These are phyloP conservation scores for Adelphocoris suturalis DNA, from an alignment of 2,888 invertebrate genomes.

Conservation along the genomic window DNA sequence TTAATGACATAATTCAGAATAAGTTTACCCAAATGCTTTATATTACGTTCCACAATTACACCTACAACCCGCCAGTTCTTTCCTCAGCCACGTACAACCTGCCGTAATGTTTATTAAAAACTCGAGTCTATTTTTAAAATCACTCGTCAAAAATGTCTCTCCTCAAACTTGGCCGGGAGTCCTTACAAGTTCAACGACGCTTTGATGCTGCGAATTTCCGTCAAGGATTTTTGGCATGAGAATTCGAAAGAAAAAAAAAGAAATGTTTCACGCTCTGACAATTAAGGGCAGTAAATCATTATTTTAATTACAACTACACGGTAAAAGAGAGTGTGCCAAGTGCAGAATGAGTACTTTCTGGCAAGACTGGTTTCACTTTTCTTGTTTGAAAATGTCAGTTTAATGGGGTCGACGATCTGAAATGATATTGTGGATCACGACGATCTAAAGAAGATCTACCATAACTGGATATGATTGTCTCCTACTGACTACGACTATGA, in stretches of 20 bases:
- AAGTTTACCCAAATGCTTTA: too few species aligned
- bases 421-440: too few species aligned
- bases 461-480: too few species aligned
- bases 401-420: too few species aligned
- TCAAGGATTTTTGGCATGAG: conserved; percentile 27
- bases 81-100: background rate
- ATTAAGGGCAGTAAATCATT: conserved; percentile 32
- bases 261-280: conserved; percentile 21
- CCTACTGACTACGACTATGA: too few species aligned
- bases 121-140: background rate
- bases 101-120: conserved; percentile 26
- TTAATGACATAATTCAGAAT: too few species aligned
- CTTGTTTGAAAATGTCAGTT: background rate
- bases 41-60: too few species aligned
- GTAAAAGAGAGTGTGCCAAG: background rate
- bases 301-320: conserved; percentile 6
- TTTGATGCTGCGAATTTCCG: background rate
- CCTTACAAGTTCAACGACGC: conserved; percentile 42
- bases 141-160: conserved; percentile 8
- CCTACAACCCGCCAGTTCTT: background rate
- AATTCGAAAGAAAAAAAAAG: background rate
- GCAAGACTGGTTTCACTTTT: background rate
- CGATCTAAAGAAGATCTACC: too few species aligned
- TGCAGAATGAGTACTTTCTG: background rate
- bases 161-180: background rate